Conservation (phyloP, 2,888 invertebrate species). For the Clitarchus hookeri region DNA sequence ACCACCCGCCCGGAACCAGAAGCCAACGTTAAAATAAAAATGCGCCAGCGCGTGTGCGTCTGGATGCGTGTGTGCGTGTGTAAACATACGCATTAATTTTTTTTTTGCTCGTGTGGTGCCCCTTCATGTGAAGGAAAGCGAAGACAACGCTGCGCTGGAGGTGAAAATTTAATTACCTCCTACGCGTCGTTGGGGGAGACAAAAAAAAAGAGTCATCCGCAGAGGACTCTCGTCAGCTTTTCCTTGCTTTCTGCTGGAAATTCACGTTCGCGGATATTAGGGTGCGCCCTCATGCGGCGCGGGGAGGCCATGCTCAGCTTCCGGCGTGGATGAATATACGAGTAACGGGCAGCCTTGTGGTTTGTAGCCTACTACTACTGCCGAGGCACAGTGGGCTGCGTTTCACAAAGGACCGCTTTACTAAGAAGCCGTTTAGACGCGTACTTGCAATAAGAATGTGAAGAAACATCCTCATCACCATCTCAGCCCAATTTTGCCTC, state of each 20-base stretch:
- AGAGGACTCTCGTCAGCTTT: neutral
- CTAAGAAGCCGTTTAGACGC: too few species aligned
- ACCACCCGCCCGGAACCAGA: neutral
- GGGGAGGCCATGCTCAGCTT: too few species aligned
- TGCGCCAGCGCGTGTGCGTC: neutral
- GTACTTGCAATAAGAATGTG: too few species aligned
- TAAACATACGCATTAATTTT: neutral
- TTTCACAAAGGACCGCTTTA: too few species aligned
- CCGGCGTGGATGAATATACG: too few species aligned
- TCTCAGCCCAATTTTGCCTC: too few species aligned
- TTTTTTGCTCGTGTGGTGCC: neutral
- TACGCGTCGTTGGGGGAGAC: neutral
- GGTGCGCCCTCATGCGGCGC: too few species aligned
- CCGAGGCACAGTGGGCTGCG: too few species aligned
- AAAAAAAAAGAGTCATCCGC: neutral
- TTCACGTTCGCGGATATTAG: neutral
- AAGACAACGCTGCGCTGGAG: neutral
- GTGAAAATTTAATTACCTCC: neutral
- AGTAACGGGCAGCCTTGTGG: too few species aligned
- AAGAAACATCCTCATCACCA: too few species aligned
- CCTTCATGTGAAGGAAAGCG: slow-evolving; percentile 9
- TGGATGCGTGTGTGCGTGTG: neutral
- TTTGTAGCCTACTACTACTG: too few species aligned
- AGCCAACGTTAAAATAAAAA: neutral
- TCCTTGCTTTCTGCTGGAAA: neutral